These are phyloP conservation scores for Lapara coniferarum DNA, from an alignment of 2,888 invertebrate genomes.

Conservation along the genomic window DNA sequence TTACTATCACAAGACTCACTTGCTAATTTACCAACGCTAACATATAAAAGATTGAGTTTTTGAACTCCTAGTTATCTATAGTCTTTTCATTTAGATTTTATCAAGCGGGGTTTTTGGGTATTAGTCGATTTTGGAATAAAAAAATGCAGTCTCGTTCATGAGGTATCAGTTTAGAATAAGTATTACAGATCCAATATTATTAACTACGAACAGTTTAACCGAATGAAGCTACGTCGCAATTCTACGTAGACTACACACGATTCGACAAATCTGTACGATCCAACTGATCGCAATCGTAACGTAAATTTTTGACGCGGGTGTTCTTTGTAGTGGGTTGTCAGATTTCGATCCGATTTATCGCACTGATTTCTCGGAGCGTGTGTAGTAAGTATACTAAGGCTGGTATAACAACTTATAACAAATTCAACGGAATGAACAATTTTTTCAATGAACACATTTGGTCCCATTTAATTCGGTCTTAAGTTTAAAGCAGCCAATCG, in stretches of 20 bases:
- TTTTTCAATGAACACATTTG: constrained; percentile 12
- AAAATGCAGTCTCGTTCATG: not conserved
- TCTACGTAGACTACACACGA: not conserved
- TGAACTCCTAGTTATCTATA: not conserved
- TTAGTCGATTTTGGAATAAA: not conserved
- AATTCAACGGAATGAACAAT: constrained; percentile 7
- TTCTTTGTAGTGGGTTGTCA: too few relatives aligned
- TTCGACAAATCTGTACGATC: not conserved
- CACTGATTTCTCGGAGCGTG: too few relatives aligned
- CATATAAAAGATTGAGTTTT: not conserved
- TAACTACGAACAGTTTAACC: not conserved
- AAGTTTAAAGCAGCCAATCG: too few relatives aligned
- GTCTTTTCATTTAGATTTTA: too few relatives aligned
- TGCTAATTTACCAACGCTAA: too few relatives aligned
- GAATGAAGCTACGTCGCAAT: not conserved
- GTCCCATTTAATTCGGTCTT: not conserved
- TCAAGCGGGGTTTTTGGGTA: not conserved
- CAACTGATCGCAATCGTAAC: too few relatives aligned
- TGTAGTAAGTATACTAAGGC: too few relatives aligned
- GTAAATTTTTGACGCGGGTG: too few relatives aligned
- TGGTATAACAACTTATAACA: not conserved
- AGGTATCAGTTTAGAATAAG: not conserved
- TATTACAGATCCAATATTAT: not conserved
- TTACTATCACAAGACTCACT: too few relatives aligned
- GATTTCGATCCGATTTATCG: too few relatives aligned